Evolutionary conservation across 2,888 invertebrate genomes (phyloP).

Genomic region (Thereva unica): DNA sequence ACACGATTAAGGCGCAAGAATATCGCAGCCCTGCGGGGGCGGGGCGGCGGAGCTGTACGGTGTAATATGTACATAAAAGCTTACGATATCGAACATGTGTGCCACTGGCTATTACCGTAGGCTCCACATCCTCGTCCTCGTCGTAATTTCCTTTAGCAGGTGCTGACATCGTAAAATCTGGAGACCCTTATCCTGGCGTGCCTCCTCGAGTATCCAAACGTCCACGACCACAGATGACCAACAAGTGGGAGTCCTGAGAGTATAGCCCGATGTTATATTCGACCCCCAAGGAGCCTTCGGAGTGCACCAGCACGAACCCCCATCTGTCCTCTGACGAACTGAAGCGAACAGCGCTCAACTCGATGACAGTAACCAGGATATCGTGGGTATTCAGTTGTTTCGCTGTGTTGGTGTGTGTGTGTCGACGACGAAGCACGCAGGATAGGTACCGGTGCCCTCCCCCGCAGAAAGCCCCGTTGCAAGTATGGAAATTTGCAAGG

Average conservation of each 20-base stretch:
- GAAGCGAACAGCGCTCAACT: neutral
- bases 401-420: neutral
- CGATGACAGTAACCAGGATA: constrained; percentile 1
- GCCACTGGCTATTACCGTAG: constrained; percentile 30
- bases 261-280: constrained; percentile 10
- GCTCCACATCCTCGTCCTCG: constrained; percentile 35
- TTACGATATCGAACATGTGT: no score
- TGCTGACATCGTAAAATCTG: constrained; percentile 18
- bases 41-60: no score
- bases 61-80: no score
- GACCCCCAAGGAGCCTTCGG: neutral
- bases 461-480: neutral
- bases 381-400: neutral
- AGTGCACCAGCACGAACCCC: constrained; percentile 1
- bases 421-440: neutral
- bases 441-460: neutral
- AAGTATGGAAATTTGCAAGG: constrained; percentile 21
- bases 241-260: constrained; percentile 17
- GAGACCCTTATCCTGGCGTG: neutral
- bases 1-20: no score
- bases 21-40: no score
- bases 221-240: constrained; percentile 15
- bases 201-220: constrained; percentile 3
- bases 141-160: constrained; percentile 33
- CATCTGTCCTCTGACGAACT: constrained; percentile 1